Conservation (phyloP, 2,888 invertebrate genomes). For the Cotesia congregata region DNA sequence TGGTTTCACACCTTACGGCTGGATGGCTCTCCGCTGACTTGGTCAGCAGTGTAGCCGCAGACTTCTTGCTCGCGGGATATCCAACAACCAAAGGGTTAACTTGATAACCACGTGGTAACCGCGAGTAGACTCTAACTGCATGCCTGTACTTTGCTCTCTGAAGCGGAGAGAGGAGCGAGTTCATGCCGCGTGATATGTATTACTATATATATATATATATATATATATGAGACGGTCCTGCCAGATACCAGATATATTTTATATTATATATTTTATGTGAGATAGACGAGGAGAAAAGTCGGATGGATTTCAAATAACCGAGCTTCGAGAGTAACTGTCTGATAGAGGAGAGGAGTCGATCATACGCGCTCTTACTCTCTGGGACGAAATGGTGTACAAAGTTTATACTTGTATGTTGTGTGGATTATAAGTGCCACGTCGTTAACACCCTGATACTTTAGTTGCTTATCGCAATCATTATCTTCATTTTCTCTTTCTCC, state of each 20-base stretch:
- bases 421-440: conserved; percentile 19
- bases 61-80: conserved; percentile 48
- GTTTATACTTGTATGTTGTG: background rate
- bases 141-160: conserved; percentile 41
- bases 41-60: conserved; percentile 39
- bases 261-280: no score
- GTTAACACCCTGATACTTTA: conserved; percentile 20
- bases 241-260: background rate
- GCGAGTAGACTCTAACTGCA: conserved; percentile 55
- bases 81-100: conserved; percentile 67
- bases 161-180: conserved; percentile 34
- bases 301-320: no score
- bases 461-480: conserved; percentile 17
- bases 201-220: background rate
- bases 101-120: conserved; percentile 68
- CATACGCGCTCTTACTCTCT: background rate
- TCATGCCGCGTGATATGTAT: background rate
- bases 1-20: conserved; percentile 68
- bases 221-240: background rate
- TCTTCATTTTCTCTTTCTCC: conserved; percentile 13
- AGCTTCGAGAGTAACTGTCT: no score
- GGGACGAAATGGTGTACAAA: background rate
- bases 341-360: conserved; percentile 40
- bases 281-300: no score
- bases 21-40: conserved; percentile 26